Evolutionary conservation across 2,888 invertebrate genomes (phyloP).

Genomic region (Hypselothyrea guttata): DNA sequence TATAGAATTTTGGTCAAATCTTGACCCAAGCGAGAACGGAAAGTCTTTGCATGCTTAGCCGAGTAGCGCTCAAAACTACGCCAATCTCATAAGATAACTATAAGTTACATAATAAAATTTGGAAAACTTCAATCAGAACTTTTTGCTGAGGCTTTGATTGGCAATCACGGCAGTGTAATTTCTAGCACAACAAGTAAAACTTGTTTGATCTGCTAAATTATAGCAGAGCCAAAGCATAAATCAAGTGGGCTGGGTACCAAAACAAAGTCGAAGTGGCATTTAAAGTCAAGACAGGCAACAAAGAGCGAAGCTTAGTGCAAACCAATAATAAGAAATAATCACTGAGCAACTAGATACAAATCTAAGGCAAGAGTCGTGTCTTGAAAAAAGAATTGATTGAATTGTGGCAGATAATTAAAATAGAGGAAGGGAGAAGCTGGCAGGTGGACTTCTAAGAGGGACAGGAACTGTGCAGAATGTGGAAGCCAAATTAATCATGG

Average conservation of each 20-base stretch:
- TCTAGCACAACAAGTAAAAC: constrained; percentile 31
- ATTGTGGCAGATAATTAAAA: constrained; percentile 40
- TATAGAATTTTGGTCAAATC: too few species aligned
- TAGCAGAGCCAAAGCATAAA: constrained; percentile 47
- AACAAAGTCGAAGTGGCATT: constrained; percentile 7
- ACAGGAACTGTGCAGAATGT: too few species aligned
- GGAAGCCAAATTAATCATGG: too few species aligned
- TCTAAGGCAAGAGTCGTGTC: constrained; percentile 29
- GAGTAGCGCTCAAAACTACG: too few species aligned
- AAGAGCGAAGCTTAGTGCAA: constrained; percentile 40
- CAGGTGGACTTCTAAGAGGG: not conserved
- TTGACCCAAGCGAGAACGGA: too few species aligned
- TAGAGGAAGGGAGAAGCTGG: constrained; percentile 13
- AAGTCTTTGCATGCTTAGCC: too few species aligned
- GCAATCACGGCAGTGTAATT: too few species aligned
- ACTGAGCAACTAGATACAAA: constrained; percentile 30
- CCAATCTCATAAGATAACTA: too few species aligned
- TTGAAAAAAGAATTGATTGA: constrained; percentile 43
- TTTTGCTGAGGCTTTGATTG: too few species aligned
- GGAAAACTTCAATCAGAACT: too few species aligned
- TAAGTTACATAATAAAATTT: too few species aligned
- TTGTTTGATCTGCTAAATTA: constrained; percentile 37
- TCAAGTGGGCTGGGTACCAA: constrained; percentile 30
- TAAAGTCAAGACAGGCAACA: constrained; percentile 11
- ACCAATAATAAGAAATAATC: constrained; percentile 59